Percentiles rank a stretch among this genome's conserved stretches.
phyloP scores from a whole-genome alignment of 2,113 vertebrate species.

The Dascyllus trimaculatus region DNA sequence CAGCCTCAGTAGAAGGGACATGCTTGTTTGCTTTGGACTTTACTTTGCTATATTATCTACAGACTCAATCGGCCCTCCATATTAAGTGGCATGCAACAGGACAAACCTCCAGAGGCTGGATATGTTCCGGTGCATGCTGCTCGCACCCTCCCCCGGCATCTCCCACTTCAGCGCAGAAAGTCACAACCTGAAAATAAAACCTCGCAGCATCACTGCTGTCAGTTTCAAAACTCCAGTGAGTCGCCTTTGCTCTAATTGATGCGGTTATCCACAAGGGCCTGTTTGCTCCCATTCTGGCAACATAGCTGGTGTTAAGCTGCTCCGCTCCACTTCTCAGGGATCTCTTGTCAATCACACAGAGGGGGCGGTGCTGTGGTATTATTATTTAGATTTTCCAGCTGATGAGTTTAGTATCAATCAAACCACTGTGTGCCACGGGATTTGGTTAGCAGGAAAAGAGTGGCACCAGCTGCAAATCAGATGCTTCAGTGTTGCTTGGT shows the following conservation, averaged over 20 bases:
- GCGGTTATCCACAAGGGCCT: slow-evolving; percentile 7
- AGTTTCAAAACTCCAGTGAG: not conserved
- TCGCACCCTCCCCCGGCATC: slow-evolving; percentile 22
- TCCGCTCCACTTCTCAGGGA: not conserved
- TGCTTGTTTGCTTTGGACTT: slow-evolving; percentile 56
- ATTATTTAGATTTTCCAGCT: not conserved
- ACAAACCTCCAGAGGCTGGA: not conserved
- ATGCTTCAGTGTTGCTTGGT: too few species aligned
- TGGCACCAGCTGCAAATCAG: too few species aligned
- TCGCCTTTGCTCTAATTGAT: slow-evolving; percentile 16
- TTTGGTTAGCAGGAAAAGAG: too few species aligned
- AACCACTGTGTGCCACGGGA: not conserved
- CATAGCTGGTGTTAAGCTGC: not conserved
- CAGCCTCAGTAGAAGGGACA: slow-evolving; percentile 2
- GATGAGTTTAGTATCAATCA: not conserved
- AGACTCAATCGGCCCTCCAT: slow-evolving; percentile 1
- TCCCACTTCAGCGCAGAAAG: slow-evolving; percentile 20
- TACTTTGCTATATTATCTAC: slow-evolving; percentile 28
- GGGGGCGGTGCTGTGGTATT: not conserved
- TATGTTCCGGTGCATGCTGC: not conserved
- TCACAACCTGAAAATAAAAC: slow-evolving; percentile 6
- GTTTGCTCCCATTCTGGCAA: slow-evolving; percentile 9
- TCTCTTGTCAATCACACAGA: not conserved
- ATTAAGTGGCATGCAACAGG: slow-evolving; percentile 4
- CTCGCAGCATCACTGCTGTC: not conserved